Base-by-base conservation (phyloP, 37 sponge, comb jelly and placozoan genomes). In the Ephydatia muelleri region DNA sequence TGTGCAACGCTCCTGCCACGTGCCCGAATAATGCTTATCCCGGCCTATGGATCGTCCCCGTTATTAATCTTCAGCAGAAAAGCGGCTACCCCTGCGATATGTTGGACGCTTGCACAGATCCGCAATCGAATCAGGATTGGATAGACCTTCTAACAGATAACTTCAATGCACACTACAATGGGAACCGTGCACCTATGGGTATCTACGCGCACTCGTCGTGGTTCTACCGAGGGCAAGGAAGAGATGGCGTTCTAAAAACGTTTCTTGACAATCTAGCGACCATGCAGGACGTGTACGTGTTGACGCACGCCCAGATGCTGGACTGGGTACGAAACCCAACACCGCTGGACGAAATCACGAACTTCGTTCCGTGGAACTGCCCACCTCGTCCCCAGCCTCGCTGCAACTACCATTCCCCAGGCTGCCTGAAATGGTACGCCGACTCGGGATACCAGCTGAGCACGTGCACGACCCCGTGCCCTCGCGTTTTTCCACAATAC, bases 271-370 rank as follows among this genome's bases (percentile, higher is more conserved):
- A 84, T 14, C 23, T 89, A 2, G 30, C 28, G 19, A 31, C 3
- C 26, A 79, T 84, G 71, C n/a, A 84, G 12, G 85, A 89, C 35
- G 90, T 89, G 38, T 89, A 85, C 31, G 71, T 84, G 22, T 85
- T 89, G 26, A 84, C 85, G 8, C 85, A 74, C 76, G 27, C 85
- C 28, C 85, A 89, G 72, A 68, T 89, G 81, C 33, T 89, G 70
- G 90, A 84, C 5, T 89, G 90, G 90, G 77, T 84, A 16, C 83
- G 85, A 0, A 77, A 49, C 2, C 90, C 90, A 35, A 84, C 85
- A 2, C 81, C 90, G 1, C 71, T 89, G 29, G 40, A 28, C 69
- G 48, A 81, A 43, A 80, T 89, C 26, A 47, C 67, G n/a, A 69
- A 65, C 68, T 89, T 89, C 49, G 65, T 49, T 11, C 90, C 90